Conservation (phyloP, 2,113 vertebrate genomes). For the Nettapus auritus region DNA sequence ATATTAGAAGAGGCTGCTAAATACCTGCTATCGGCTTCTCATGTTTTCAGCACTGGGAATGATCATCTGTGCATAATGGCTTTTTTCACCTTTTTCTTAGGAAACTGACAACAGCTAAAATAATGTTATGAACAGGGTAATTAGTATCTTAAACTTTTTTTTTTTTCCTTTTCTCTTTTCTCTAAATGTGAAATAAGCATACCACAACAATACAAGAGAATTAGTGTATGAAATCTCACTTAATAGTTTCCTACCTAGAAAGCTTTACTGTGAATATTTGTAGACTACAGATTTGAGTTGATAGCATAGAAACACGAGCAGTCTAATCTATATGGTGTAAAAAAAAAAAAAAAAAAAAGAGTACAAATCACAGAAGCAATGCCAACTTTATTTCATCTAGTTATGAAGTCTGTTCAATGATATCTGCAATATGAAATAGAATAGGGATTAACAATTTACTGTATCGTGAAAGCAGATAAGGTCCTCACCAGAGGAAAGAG, state of each 20-base stretch:
- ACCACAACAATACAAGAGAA: neutral
- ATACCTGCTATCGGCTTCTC: conserved; percentile 4
- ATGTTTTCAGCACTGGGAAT: neutral
- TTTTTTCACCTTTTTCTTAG: neutral
- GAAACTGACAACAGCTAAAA: neutral
- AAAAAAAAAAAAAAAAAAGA: too few relatives aligned
- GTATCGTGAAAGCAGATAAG: neutral
- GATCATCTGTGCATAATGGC: neutral
- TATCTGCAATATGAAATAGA: neutral
- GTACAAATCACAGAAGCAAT: neutral
- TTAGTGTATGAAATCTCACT: neutral
- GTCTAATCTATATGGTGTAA: neutral
- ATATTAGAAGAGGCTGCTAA: neutral
- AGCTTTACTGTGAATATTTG: neutral
- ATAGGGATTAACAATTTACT: neutral
- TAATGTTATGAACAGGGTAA: neutral
- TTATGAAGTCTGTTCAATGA: neutral
- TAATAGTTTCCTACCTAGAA: neutral
- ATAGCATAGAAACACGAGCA: neutral
- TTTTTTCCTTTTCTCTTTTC: neutral
- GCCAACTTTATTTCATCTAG: neutral
- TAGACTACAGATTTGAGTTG: neutral
- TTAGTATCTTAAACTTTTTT: neutral
- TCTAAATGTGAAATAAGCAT: neutral
- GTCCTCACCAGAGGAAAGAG: neutral